Conservation (phyloP, 2,888 invertebrate species). For the Lasioglossum pauxillum region DNA sequence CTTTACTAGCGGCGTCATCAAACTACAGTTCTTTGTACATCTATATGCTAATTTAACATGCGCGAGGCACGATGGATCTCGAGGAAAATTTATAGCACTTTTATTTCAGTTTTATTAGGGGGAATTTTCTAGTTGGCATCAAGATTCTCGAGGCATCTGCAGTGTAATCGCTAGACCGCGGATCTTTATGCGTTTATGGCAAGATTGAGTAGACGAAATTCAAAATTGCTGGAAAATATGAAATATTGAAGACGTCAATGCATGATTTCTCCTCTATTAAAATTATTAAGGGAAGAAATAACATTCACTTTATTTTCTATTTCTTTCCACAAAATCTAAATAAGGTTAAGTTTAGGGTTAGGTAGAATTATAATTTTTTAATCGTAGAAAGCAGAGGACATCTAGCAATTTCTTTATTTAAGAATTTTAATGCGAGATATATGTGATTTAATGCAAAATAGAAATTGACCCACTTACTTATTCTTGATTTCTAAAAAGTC, state of each 20-base stretch:
- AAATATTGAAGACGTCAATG: too few relatives aligned
- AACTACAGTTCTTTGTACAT: background rate
- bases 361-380: background rate
- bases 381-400: background rate
- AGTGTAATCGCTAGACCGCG: background rate
- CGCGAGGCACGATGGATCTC: background rate
- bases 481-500: background rate
- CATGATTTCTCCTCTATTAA: too few relatives aligned
- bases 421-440: too few relatives aligned
- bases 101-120: background rate
- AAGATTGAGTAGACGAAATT: too few relatives aligned
- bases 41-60: background rate
- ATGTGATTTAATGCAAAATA: too few relatives aligned
- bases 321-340: too few relatives aligned
- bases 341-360: too few relatives aligned
- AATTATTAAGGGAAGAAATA: too few relatives aligned
- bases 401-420: background rate
- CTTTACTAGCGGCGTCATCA: background rate
- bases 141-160: background rate
- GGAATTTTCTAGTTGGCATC: background rate
- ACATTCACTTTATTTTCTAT: too few relatives aligned
- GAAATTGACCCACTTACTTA: too few relatives aligned
- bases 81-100: background rate
- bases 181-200: background rate
- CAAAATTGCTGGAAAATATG: too few relatives aligned